Percentiles rank a stretch among this genome's conserved stretches.
These are phyloP conservation scores for Varanus salvator DNA, from an alignment of 2,113 vertebrate genomes.

Conservation along the genomic window DNA sequence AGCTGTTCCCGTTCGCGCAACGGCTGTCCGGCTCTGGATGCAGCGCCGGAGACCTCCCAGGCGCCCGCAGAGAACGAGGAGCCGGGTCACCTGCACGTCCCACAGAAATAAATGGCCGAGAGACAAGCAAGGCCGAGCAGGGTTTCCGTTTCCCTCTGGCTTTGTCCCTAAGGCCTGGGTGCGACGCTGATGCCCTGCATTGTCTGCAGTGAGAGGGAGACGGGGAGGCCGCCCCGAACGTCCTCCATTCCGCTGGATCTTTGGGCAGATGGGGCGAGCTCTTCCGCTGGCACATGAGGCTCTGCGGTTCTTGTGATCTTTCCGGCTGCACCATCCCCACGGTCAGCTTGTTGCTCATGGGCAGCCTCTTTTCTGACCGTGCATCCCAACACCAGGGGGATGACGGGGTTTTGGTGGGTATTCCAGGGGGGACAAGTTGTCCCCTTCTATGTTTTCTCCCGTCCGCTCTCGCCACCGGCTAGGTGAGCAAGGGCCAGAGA, in stretches of 20 bases:
- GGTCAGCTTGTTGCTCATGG: neutral
- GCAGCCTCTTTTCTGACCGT: neutral
- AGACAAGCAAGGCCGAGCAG: neutral
- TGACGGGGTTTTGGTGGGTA: too few species aligned
- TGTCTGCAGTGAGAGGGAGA: neutral
- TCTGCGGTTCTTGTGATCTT: neutral
- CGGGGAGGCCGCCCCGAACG: neutral
- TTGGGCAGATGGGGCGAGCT: neutral
- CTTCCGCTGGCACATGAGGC: neutral
- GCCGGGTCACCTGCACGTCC: neutral
- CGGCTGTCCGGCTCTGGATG: too few species aligned
- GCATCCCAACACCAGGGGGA: too few species aligned
- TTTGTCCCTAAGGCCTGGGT: constrained; percentile 12
- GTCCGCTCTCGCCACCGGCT: too few species aligned
- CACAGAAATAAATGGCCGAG: neutral
- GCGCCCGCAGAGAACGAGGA: too few species aligned
- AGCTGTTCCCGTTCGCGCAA: too few species aligned
- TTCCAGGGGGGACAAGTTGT: neutral
- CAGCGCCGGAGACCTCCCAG: neutral
- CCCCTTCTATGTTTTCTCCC: too few species aligned
- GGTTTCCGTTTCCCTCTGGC: neutral
- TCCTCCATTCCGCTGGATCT: neutral
- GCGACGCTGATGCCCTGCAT: neutral
- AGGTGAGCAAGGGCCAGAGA: too few species aligned
- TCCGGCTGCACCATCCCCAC: neutral